Conservation (phyloP, 2,888 invertebrate genomes). For the Melanchra persicariae region DNA sequence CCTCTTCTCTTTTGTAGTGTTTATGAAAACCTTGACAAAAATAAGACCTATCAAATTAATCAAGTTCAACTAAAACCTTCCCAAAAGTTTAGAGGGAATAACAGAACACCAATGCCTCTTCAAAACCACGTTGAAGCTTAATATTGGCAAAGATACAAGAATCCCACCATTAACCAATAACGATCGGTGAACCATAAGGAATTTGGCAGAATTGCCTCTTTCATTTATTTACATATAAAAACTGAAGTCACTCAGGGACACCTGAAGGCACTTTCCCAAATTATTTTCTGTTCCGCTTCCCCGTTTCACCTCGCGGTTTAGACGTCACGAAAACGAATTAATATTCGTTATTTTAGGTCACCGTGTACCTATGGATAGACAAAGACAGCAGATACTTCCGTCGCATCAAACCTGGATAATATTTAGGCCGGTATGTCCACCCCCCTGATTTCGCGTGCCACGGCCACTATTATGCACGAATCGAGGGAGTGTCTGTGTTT, state of each 20-base stretch:
- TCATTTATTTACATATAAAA: conserved; percentile 50
- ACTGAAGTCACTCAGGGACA: conserved; percentile 24
- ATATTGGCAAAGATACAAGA: conserved; percentile 55
- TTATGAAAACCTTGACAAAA: neutral
- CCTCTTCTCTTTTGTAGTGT: too few relatives aligned
- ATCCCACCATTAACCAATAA: conserved; percentile 50
- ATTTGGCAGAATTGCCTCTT: conserved; percentile 51
- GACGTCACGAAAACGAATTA: conserved; percentile 56
- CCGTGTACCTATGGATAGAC: conserved; percentile 37
- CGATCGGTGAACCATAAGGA: conserved; percentile 49
- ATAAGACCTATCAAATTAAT: neutral
- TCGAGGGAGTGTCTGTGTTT: conserved; percentile 65
- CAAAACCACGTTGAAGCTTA: conserved; percentile 32
- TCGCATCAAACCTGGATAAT: conserved; percentile 54
- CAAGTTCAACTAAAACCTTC: conserved; percentile 4
- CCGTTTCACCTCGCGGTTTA: conserved; percentile 33
- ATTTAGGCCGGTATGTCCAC: conserved; percentile 60
- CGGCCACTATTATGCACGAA: conserved; percentile 58
- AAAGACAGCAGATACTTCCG: conserved; percentile 57
- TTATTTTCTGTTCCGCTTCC: conserved; percentile 27
- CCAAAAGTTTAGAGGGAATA: neutral
- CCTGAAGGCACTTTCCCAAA: conserved; percentile 43
- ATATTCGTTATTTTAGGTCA: conserved; percentile 67
- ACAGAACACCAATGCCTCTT: conserved; percentile 26
- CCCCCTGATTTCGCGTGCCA: conserved; percentile 70